Evolutionary conservation across 2,888 invertebrate genomes (phyloP), one percentile per base, ranked within the genome.

Genomic region (Selenia dentaria): DNA sequence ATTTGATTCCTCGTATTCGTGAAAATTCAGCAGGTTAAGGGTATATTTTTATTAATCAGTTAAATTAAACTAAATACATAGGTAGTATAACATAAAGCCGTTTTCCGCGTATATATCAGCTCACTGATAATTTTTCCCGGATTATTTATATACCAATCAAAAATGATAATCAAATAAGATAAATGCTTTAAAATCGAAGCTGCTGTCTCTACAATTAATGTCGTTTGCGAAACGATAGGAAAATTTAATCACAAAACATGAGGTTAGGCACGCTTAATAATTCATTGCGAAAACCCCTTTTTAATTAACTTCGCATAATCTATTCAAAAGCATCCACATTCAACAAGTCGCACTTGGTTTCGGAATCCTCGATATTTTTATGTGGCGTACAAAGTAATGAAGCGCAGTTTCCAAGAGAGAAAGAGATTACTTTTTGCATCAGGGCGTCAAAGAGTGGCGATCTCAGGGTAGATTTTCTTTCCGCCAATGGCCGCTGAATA

Each of bases 381-480:
- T 73, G 69, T 70, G 70, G 66, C 70, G 62, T 74, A 74, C 72
- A 75, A 75, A 80, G 81, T 85, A 83, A 83, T 84, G 82, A 80
- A 84, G 79, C 64, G 77, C 71, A 72, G 74, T 78, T 75, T 70
- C 63, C 65, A 59, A 59, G 59, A 65, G 39, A 40, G 31, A 65
- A 77, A 79, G 74, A 71, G 74, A 78, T 80, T 78, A 78, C 71
- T 76, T 83, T 87, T 83, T 81, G 73, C 83, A 80, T 80, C 69
- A 71, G 50, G 64, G 77, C 80, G 78, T 83, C 84, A 86, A 86
- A 87, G 87, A 83, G 82, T 81, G 80, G 83, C 82, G 81, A 86
- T 86, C 79, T 75, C 25, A 67, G 74, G 72, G 73, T 74, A 82
- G 86, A 80, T 86, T 82, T 86, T 82, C 82, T 81, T 83, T 82